A percentile compares a stretch with the other conserved stretches of the same genome.
Conservation (phyloP, 23 tunicate species). For the Corella eumyota region DNA sequence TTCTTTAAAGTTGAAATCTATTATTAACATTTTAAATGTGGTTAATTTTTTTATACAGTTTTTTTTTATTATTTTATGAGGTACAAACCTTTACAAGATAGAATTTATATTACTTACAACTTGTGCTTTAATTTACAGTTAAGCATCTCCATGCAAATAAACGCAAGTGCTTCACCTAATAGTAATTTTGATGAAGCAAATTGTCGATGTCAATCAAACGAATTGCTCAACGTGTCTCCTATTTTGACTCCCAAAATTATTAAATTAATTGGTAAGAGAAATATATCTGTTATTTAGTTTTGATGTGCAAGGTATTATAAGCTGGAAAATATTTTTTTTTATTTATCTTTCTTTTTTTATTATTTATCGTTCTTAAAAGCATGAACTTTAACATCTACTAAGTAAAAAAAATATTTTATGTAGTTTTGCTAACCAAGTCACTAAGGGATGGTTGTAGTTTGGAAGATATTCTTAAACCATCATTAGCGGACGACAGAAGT, state of each 20-base stretch:
- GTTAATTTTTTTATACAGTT: not conserved
- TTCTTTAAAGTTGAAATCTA: not conserved
- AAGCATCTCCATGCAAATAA: slow-evolving; percentile 15
- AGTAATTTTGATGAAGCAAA: no score
- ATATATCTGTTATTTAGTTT: not conserved
- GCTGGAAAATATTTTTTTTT: not conserved
- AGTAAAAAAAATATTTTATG: not conserved
- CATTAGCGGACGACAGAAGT: slow-evolving; percentile 1
- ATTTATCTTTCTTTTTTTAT: not conserved
- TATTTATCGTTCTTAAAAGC: not conserved
- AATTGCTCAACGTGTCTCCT: slow-evolving; percentile 18
- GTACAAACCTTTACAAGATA: no score
- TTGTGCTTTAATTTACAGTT: not conserved
- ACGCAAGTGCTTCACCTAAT: not conserved
- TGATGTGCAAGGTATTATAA: not conserved
- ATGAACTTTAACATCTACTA: not conserved
- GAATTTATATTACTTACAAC: no score
- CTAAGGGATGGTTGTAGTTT: slow-evolving; percentile 9
- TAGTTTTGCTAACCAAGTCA: slow-evolving; percentile 27
- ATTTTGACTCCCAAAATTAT: slow-evolving; percentile 23
- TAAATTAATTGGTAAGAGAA: slow-evolving; percentile 23
- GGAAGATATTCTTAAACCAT: slow-evolving; percentile 14
- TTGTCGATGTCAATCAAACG: slow-evolving; percentile 19
- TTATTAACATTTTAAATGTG: not conserved
- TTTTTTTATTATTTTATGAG: no score